Conservation (phyloP, 1,140 invertebrate species). For the Drosophila parvula region DNA sequence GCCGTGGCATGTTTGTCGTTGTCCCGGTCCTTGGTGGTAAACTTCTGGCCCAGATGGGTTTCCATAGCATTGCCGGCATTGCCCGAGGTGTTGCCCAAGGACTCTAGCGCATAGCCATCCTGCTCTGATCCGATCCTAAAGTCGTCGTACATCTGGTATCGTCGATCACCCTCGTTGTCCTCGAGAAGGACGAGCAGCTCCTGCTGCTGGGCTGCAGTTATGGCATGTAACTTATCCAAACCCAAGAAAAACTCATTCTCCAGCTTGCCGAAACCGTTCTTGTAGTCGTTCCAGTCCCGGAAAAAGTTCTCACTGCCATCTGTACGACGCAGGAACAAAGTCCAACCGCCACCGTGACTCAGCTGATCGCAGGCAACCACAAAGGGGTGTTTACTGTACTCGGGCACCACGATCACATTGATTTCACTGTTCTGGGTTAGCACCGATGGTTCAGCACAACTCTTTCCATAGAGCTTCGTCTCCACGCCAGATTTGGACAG, state of each 20-base stretch:
- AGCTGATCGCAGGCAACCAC: constrained; percentile 41
- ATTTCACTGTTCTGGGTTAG: constrained; percentile 36
- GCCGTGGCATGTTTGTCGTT: constrained; percentile 7
- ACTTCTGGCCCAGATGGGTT: constrained; percentile 42
- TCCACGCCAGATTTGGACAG: constrained; percentile 9
- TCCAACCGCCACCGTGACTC: constrained; percentile 47
- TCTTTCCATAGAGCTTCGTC: constrained; percentile 18
- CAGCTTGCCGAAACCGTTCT: constrained; percentile 87
- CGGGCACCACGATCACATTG: constrained; percentile 25
- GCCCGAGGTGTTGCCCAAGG: constrained; percentile 30
- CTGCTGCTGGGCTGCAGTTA: constrained; percentile 86
- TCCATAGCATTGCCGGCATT: constrained; percentile 44
- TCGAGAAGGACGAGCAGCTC: constrained; percentile 86
- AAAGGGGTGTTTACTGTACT: constrained; percentile 41
- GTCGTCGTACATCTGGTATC: constrained; percentile 29
- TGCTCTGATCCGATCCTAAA: constrained; percentile 33
- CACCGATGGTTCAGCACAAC: constrained; percentile 31
- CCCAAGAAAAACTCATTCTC: constrained; percentile 87
- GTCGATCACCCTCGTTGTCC: constrained; percentile 26
- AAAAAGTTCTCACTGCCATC: constrained; percentile 87
- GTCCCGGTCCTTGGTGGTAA: constrained; percentile 46
- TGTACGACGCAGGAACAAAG: constrained; percentile 85
- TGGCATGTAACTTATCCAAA: constrained; percentile 85
- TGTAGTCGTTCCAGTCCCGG: constrained; percentile 87
- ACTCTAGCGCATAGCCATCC: constrained; percentile 15